A percentile compares a stretch with the other conserved stretches of the same genome.
Conservation (phyloP, 1,140 invertebrate genomes). For the Sitobion miscanthi region DNA sequence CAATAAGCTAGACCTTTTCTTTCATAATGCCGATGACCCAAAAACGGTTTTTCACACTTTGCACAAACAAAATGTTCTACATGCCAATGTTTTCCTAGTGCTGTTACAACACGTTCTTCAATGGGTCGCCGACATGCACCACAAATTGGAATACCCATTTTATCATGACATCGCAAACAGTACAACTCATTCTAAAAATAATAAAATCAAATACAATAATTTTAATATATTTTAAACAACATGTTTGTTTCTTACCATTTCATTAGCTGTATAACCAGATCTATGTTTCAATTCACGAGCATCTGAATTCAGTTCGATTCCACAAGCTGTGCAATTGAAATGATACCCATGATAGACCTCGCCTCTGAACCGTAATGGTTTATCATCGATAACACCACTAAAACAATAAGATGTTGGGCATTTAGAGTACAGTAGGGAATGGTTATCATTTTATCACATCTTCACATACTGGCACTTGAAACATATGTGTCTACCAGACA, state of each 20-base stretch:
- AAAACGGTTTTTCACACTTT: slow-evolving; percentile 99
- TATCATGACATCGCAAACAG: slow-evolving; percentile 97
- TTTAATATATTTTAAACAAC: slow-evolving; percentile 26
- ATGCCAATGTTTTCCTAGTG: slow-evolving; percentile 99
- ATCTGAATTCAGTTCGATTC: slow-evolving; percentile 84
- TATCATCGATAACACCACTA: slow-evolving; percentile 94
- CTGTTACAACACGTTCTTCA: slow-evolving; percentile 95
- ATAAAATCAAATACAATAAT: neutral
- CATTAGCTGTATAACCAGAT: slow-evolving; percentile 87
- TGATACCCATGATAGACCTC: slow-evolving; percentile 99
- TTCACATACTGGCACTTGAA: slow-evolving; percentile 93
- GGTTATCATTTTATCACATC: neutral
- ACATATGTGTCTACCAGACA: slow-evolving; percentile 96
- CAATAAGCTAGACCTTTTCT: slow-evolving; percentile 99
- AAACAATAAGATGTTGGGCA: slow-evolving; percentile 58
- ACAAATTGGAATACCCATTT: slow-evolving; percentile 98
- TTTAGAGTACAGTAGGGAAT: neutral
- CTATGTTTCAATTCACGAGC: slow-evolving; percentile 92
- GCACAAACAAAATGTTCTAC: slow-evolving; percentile 99
- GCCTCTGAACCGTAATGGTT: slow-evolving; percentile 92
- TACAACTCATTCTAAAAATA: slow-evolving; percentile 86
- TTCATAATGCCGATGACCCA: slow-evolving; percentile 98
- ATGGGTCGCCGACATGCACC: slow-evolving; percentile 96
- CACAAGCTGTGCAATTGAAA: slow-evolving; percentile 95
- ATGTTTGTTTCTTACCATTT: slow-evolving; percentile 69